Conservation (phyloP, 2,888 invertebrate species). For the Dryocosmus kuriphilus region DNA sequence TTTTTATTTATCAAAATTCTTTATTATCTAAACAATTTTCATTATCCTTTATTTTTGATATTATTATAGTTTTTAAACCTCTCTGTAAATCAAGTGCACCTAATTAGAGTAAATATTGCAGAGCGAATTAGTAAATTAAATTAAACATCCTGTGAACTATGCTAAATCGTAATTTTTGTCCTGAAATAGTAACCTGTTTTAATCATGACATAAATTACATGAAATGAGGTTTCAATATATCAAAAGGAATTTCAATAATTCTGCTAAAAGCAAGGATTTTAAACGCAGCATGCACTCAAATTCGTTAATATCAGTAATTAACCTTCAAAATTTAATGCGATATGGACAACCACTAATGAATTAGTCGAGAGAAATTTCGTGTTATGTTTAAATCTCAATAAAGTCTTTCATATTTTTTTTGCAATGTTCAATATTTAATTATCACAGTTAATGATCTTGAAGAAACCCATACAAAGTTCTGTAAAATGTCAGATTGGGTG, state of each 20-base stretch:
- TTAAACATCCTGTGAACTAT: neutral
- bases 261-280: neutral
- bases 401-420: neutral
- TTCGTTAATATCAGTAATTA: neutral
- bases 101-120: neutral
- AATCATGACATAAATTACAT: neutral
- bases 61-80: neutral
- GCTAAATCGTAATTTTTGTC: neutral
- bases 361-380: neutral
- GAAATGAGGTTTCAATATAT: neutral
- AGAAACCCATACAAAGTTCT: neutral
- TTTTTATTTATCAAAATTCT: neutral
- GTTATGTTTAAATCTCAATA: neutral
- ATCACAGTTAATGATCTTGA: neutral
- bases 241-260: neutral
- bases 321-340: neutral
- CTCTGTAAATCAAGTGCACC: neutral
- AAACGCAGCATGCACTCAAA: neutral
- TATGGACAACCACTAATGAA: neutral
- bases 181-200: neutral
- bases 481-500: too few species aligned
- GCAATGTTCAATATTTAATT: too few species aligned
- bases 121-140: neutral
- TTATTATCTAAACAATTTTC: neutral
- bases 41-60: neutral